Evolutionary conservation across 2,113 vertebrate species (phyloP).

Genomic region (Apeltes quadracus): DNA sequence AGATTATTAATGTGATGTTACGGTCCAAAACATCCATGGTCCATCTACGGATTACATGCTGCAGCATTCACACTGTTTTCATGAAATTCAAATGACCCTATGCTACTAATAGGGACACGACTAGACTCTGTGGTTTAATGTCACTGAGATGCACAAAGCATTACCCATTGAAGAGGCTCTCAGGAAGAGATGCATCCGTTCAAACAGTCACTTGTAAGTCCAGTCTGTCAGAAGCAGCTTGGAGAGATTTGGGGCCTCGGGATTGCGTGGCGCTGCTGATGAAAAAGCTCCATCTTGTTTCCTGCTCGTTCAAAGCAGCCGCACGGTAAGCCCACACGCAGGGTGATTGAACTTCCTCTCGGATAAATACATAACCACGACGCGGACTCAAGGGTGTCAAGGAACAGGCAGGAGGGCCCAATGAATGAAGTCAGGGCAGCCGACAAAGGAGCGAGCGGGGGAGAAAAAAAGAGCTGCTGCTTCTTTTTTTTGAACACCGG

Average conservation of each 20-base stretch:
- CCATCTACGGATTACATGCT: background rate
- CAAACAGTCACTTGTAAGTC: constrained; percentile 39
- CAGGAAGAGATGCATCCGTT: constrained; percentile 24
- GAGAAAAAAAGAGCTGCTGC: background rate
- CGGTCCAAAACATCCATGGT: background rate
- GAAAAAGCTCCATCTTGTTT: constrained; percentile 42
- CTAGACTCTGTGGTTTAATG: background rate
- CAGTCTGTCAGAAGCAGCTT: constrained; percentile 21
- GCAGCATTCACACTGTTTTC: background rate
- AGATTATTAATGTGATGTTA: background rate
- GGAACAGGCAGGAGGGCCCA: background rate
- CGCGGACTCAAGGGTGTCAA: background rate
- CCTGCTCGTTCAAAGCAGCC: constrained; percentile 30
- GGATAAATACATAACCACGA: constrained; percentile 20
- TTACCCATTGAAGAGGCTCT: constrained; percentile 20
- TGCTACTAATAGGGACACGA: background rate
- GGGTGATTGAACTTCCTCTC: constrained; percentile 33
- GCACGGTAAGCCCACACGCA: constrained; percentile 40
- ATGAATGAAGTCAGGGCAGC: constrained; percentile 5
- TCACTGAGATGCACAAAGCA: constrained; percentile 4
- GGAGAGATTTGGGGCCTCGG: constrained; percentile 43
- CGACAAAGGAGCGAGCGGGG: background rate
- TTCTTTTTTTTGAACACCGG: background rate
- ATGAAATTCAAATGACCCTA: background rate
- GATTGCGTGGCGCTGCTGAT: constrained; percentile 25